Evolutionary conservation across 2,888 invertebrate genomes (phyloP).

Genomic region (Notodonta ziczac): DNA sequence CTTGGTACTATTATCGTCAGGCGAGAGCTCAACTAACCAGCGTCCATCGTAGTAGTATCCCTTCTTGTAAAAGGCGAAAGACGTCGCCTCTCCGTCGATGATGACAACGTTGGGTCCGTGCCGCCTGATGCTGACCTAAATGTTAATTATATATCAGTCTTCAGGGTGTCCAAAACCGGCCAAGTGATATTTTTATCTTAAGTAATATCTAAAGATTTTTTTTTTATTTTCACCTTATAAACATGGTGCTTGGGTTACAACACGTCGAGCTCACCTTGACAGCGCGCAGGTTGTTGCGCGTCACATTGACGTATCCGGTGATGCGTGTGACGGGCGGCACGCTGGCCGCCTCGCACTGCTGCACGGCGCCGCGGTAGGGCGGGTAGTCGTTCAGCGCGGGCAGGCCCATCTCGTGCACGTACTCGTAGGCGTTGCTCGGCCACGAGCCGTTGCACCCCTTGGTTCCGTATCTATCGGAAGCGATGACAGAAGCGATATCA

Average conservation of each 20-base stretch:
- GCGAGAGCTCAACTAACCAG: constrained; percentile 52
- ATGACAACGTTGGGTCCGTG: constrained; percentile 71
- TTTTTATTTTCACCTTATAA: no score
- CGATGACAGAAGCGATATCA: neutral
- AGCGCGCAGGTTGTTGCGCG: constrained; percentile 57
- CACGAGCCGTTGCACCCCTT: constrained; percentile 68
- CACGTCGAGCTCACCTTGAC: constrained; percentile 56
- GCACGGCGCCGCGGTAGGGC: constrained; percentile 54
- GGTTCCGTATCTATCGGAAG: constrained; percentile 54
- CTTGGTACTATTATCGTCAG: neutral
- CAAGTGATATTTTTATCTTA: no score
- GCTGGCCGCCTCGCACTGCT: constrained; percentile 49
- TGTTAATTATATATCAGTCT: no score
- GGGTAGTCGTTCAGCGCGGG: constrained; percentile 61
- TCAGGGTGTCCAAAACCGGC: no score
- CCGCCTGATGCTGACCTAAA: constrained; percentile 58
- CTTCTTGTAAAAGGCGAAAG: constrained; percentile 55
- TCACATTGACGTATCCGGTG: constrained; percentile 68
- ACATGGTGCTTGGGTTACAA: no score
- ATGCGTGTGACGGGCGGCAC: constrained; percentile 66
- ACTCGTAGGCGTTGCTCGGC: constrained; percentile 69
- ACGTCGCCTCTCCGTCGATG: constrained; percentile 55
- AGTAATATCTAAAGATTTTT: no score
- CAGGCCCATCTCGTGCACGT: constrained; percentile 59
- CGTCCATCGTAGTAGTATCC: constrained; percentile 66